phyloP scores from a whole-genome alignment of 1,140 invertebrate genomes.

The Lucilia cuprina region DNA sequence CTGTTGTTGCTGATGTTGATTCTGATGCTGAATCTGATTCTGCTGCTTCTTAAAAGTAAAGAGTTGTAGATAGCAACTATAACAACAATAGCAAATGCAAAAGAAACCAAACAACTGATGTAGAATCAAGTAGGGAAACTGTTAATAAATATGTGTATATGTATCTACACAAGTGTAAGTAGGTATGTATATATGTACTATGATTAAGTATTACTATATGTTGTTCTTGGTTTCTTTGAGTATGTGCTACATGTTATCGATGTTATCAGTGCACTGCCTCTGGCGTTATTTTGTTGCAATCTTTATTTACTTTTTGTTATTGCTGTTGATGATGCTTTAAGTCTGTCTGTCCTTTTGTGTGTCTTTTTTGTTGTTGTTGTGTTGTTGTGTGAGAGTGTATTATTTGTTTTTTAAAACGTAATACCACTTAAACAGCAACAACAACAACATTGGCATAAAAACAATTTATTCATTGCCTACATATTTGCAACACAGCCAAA shows the following conservation, averaged over 20 bases:
- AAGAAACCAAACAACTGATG: not conserved
- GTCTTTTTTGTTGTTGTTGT: not conserved
- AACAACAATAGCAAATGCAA: not conserved
- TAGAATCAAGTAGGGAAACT: not conserved
- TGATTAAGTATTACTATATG: too few species aligned
- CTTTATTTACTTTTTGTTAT: slow-evolving; percentile 22
- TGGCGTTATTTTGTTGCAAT: slow-evolving; percentile 34
- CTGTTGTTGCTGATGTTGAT: not conserved
- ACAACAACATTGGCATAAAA: not conserved
- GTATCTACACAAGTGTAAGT: not conserved
- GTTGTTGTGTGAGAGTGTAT: not conserved
- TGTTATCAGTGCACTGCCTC: slow-evolving; percentile 32
- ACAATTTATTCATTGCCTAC: not conserved
- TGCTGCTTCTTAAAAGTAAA: not conserved
- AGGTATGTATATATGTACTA: not conserved
- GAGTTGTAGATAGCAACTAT: slow-evolving; percentile 1
- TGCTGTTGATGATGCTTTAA: slow-evolving; percentile 14
- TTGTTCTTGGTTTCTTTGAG: slow-evolving; percentile 14
- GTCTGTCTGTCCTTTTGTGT: not conserved
- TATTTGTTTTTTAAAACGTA: slow-evolving; percentile 16
- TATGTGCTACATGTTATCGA: slow-evolving; percentile 34
- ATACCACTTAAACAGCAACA: not conserved
- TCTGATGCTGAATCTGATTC: not conserved
- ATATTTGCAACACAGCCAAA: not conserved
- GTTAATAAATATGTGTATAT: too few species aligned